Conservation (phyloP, 2,888 invertebrate genomes). For the Aleiodes leptofemur region DNA sequence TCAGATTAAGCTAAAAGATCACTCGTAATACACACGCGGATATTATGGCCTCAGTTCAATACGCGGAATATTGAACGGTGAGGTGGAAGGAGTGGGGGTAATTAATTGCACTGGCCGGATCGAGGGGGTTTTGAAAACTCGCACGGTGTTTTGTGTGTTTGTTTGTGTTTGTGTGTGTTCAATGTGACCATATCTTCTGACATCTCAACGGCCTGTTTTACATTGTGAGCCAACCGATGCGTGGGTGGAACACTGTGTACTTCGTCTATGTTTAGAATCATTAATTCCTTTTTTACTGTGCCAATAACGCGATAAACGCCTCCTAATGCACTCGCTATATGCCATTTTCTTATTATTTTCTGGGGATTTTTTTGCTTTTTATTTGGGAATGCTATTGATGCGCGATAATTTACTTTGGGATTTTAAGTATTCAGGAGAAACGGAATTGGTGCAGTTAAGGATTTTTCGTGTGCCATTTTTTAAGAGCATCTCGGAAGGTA, state of each 20-base stretch:
- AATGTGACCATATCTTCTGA: constrained; percentile 63
- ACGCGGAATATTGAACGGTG: background rate
- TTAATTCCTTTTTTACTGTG: constrained; percentile 59
- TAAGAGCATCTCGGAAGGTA: too few relatives aligned
- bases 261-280: constrained; percentile 59
- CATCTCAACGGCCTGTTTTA: constrained; percentile 62
- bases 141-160: constrained; percentile 40
- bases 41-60: background rate
- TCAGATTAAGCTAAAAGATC: too few relatives aligned
- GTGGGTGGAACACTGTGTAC: constrained; percentile 62
- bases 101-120: constrained; percentile 62
- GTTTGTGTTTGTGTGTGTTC: constrained; percentile 53
- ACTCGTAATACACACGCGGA: background rate
- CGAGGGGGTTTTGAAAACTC: too few relatives aligned
- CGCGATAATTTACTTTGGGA: too few relatives aligned
- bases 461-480: too few relatives aligned
- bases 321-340: background rate
- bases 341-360: background rate
- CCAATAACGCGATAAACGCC: constrained; percentile 27
- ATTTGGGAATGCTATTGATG: too few relatives aligned
- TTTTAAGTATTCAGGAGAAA: too few relatives aligned
- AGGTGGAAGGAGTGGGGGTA: constrained; percentile 51
- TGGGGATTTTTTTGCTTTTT: constrained; percentile 11
- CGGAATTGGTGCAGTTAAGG: too few relatives aligned
- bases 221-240: constrained; percentile 63